Evolutionary conservation across 2,797 vertebrate genomes (phyloP).

Genomic region (Falco biarmicus): DNA sequence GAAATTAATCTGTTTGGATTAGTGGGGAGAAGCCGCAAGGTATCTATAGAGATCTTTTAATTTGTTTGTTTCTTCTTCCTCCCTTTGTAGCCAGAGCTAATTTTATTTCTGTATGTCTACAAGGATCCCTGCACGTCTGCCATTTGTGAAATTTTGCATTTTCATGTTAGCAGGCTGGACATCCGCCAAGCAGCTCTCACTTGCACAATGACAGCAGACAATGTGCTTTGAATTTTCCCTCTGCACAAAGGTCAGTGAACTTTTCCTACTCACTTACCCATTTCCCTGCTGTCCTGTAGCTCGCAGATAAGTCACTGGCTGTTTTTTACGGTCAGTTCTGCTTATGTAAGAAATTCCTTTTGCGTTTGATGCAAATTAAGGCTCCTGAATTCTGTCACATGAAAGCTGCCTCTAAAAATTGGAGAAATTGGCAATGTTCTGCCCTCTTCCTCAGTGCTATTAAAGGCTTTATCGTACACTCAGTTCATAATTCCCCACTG

Average conservation of each 20-base stretch:
- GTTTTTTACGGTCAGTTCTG: slow-evolving; percentile 44
- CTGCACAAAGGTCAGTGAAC: slow-evolving; percentile 1
- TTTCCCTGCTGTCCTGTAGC: background rate
- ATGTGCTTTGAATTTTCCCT: slow-evolving; percentile 26
- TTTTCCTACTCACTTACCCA: background rate
- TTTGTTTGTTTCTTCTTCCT: slow-evolving; percentile 12
- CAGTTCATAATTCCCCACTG: background rate
- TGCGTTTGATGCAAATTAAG: slow-evolving; percentile 24
- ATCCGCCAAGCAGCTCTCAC: background rate
- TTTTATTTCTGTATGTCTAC: slow-evolving; percentile 2
- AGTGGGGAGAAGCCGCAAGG: rapidly evolving
- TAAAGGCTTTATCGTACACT: slow-evolving; percentile 21
- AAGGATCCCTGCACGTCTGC: background rate
- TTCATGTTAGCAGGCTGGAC: background rate
- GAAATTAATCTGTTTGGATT: background rate
- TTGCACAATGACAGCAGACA: background rate
- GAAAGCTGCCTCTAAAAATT: slow-evolving; percentile 23
- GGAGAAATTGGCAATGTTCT: slow-evolving; percentile 37
- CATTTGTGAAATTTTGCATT: slow-evolving; percentile 25
- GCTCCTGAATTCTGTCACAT: slow-evolving; percentile 45
- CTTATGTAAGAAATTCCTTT: slow-evolving; percentile 44
- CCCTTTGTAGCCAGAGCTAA: background rate
- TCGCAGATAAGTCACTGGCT: slow-evolving; percentile 17
- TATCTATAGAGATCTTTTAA: background rate
- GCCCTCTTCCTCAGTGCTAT: background rate